phyloP scores from a whole-genome alignment of 2,888 invertebrate genomes.

The Apotomis betuletana region DNA sequence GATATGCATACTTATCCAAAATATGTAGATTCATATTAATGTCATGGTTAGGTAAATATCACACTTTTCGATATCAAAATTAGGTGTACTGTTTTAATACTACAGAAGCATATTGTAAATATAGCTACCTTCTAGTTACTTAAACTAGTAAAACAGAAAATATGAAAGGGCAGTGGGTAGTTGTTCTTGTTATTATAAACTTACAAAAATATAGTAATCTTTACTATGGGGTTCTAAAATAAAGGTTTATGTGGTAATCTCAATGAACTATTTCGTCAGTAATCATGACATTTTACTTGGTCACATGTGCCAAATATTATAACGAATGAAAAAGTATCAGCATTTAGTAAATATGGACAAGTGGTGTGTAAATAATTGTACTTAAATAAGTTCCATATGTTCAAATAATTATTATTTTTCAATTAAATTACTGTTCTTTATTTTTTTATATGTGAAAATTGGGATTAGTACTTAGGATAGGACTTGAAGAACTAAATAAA shows the following conservation, averaged over 20 bases:
- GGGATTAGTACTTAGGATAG: not conserved
- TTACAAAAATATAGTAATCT: not conserved
- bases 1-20: conserved; percentile 5
- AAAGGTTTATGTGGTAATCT: not conserved
- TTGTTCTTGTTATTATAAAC: not conserved
- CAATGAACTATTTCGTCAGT: too few species aligned
- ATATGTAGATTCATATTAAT: conserved; percentile 20
- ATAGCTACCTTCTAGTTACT: not conserved
- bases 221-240: not conserved
- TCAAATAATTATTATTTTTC: too few species aligned
- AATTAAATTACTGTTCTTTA: too few species aligned
- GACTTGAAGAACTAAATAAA: not conserved
- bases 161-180: not conserved
- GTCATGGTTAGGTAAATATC: conserved; percentile 38
- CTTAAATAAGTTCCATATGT: too few species aligned
- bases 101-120: not conserved
- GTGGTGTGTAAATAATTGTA: too few species aligned
- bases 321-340: too few species aligned
- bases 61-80: conserved; percentile 14
- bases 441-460: not conserved
- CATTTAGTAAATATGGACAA: too few species aligned
- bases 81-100: not conserved
- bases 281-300: too few species aligned
- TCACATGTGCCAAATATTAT: too few species aligned
- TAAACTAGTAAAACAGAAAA: not conserved